A percentile compares a stretch with the other conserved stretches of the same genome.
Evolutionary conservation across 2,113 vertebrate genomes (phyloP).

Genomic region (Oenanthe melanoleuca): DNA sequence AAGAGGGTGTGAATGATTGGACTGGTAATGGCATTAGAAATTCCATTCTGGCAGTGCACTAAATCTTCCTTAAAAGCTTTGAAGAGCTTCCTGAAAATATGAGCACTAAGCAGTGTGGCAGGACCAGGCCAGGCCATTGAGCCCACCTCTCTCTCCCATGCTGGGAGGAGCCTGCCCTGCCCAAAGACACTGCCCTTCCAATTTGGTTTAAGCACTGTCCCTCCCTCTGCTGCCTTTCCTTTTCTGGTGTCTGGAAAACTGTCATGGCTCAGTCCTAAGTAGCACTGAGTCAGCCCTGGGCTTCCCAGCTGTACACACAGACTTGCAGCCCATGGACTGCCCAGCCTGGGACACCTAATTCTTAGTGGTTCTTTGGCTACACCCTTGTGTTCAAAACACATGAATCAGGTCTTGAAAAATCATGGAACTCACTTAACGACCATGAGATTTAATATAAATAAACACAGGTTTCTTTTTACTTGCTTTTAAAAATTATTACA

Average conservation of each 20-base stretch:
- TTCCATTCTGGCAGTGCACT: background rate
- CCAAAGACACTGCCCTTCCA: background rate
- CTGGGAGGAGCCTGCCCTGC: background rate
- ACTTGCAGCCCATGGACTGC: background rate
- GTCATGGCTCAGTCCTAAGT: background rate
- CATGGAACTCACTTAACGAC: background rate
- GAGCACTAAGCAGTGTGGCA: background rate
- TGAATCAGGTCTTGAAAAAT: background rate
- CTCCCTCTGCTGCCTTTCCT: background rate
- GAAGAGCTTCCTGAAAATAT: slow-evolving; percentile 6
- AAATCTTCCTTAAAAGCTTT: background rate
- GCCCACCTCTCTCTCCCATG: background rate
- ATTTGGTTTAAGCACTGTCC: background rate
- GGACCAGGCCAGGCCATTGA: background rate
- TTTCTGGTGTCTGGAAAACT: background rate
- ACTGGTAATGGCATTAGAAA: background rate
- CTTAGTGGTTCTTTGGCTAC: background rate
- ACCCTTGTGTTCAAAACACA: background rate
- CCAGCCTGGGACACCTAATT: background rate
- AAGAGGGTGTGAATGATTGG: background rate
- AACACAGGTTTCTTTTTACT: background rate
- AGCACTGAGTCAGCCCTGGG: background rate
- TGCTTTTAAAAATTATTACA: background rate
- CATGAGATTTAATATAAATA: background rate
- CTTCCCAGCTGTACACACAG: background rate